phyloP scores from a whole-genome alignment of 2,113 vertebrate species.

The Pseudolaguvia tuberculata region DNA sequence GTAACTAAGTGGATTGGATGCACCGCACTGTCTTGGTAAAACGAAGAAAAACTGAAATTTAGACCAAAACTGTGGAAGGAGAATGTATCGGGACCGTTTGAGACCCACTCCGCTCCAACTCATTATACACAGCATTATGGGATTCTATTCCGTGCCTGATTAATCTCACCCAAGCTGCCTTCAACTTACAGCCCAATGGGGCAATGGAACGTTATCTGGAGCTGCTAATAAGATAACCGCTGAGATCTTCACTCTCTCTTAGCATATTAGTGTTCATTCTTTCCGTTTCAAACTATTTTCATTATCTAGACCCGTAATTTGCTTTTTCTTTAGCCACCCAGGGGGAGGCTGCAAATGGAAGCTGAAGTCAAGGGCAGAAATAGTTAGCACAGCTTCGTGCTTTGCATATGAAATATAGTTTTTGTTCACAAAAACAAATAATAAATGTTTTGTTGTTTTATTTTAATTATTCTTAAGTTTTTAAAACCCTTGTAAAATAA shows the following conservation, averaged over 20 bases:
- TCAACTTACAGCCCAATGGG: slow-evolving; percentile 62
- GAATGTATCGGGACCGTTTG: slow-evolving; percentile 49
- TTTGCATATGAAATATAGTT: slow-evolving; percentile 64
- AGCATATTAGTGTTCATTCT: slow-evolving; percentile 70
- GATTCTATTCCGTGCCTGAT: slow-evolving; percentile 64
- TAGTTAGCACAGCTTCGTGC: slow-evolving; percentile 54
- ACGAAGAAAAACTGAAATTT: slow-evolving; percentile 23
- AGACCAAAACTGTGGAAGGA: slow-evolving; percentile 51
- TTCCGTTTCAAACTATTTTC: slow-evolving; percentile 75
- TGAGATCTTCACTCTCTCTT: slow-evolving; percentile 64
- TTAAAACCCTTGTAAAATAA: background rate
- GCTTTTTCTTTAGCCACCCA: slow-evolving; percentile 61
- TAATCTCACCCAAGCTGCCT: slow-evolving; percentile 66
- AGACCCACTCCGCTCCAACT: slow-evolving; percentile 57
- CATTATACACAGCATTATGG: slow-evolving; percentile 64
- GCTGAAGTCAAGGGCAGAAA: slow-evolving; percentile 65
- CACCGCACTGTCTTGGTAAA: background rate
- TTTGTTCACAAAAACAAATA: slow-evolving; percentile 58
- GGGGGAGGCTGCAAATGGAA: slow-evolving; percentile 64
- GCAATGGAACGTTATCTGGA: slow-evolving; percentile 63
- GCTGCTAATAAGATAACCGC: slow-evolving; percentile 73
- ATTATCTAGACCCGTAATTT: slow-evolving; percentile 71
- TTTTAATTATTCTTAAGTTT: background rate
- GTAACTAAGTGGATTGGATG: background rate
- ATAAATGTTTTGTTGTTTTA: background rate